Base-by-base conservation (phyloP, 2,888 invertebrate genomes). In the Netelia fuscicornis region DNA sequence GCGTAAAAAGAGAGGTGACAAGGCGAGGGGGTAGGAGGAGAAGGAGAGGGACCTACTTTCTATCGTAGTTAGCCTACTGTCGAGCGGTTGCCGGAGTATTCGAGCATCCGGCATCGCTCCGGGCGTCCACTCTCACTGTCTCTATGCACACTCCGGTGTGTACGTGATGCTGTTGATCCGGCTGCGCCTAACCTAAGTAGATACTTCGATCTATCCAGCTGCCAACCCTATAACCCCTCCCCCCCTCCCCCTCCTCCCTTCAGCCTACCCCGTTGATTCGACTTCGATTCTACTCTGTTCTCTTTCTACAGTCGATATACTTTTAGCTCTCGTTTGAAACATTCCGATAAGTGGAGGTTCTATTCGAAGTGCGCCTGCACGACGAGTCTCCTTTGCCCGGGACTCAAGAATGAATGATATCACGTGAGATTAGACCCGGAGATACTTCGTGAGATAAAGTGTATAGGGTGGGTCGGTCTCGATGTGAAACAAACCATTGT, bases 101-200 rank as follows among this genome's bases (percentile, higher is more conserved):
- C 86, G 88, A 89, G 89, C 90, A 92, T 92, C 92, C 92, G 91
- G 91, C 88, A 90, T 89, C 85, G 91, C 92, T 91, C 89, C 86
- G 80, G 90, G 92, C 91, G 89, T 86, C 89, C 90, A 91, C 91
- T 91, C 91, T 91, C 91, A 89, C 90, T 89, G 88, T 87, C 88
- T 87, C 86, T 87, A 13, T 68, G 56, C 60, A 58, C 65, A 20
- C 56, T 37, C 6, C 37, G 37, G 5, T 6, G 37, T 37, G 62
- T 75, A 81, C 77, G 75, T 58, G 70, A 72, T 25, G 78, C 58
- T 67, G 76, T 54, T 64, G 71, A 67, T 79, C 64, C 58, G 70
- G 54, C 70, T 20, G 79, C 54, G 65, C 23, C 67, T 68, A 80
- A 76, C 71, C 52, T 23, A 25, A 81, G 71, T 10, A 85, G 54